Conservation (phyloP, 2,888 invertebrate species). For the Fragum sueziense region DNA sequence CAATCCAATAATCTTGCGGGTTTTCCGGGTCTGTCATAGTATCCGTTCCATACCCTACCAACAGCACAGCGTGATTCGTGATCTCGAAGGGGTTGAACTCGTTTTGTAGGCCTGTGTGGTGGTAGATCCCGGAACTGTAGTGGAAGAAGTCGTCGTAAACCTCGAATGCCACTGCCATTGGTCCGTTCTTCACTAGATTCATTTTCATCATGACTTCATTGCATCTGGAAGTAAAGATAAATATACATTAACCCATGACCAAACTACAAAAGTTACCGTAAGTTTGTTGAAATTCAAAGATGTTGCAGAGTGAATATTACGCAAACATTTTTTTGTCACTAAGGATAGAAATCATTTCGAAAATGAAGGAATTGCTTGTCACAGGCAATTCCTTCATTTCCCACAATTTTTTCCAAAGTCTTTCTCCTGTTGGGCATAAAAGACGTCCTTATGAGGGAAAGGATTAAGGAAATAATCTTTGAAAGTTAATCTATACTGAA, state of each 20-base stretch:
- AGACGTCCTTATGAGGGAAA: too few species aligned
- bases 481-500: too few species aligned
- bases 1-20: slow-evolving; percentile 81
- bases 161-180: slow-evolving; percentile 83
- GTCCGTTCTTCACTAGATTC: slow-evolving; percentile 83
- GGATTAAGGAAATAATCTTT: too few species aligned
- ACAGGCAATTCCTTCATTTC: background rate
- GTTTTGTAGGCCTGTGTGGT: slow-evolving; percentile 80
- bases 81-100: slow-evolving; percentile 83
- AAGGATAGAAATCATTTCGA: background rate
- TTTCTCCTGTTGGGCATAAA: too few species aligned
- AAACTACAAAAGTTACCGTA: too few species aligned
- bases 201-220: slow-evolving; percentile 83
- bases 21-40: slow-evolving; percentile 56
- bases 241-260: background rate
- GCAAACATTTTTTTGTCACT: too few species aligned
- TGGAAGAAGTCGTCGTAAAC: slow-evolving; percentile 82
- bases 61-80: slow-evolving; percentile 83
- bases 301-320: too few species aligned
- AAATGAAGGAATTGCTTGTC: background rate
- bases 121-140: slow-evolving; percentile 83
- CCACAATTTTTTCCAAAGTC: background rate
- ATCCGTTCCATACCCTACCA: slow-evolving; percentile 83
- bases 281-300: too few species aligned
- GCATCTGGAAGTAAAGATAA: slow-evolving; percentile 75